Evolutionary conservation across 2,888 invertebrate species (phyloP).

Genomic region (Zelleria hepariella): DNA sequence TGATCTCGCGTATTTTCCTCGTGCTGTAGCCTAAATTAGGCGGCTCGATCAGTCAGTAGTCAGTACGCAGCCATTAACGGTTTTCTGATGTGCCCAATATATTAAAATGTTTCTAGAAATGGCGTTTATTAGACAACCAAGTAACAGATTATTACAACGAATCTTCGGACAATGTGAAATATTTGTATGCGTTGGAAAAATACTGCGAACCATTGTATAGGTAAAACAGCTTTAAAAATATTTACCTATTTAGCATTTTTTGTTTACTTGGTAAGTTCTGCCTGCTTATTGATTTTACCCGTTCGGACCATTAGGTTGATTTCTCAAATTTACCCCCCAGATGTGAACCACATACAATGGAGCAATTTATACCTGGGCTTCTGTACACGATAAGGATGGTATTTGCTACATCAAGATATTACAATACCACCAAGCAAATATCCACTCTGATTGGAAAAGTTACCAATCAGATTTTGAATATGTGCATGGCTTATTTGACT

Average conservation of each 20-base stretch:
- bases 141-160: slow-evolving; percentile 85
- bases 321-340: too few species aligned
- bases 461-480: slow-evolving; percentile 90
- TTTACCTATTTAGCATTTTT: too few species aligned
- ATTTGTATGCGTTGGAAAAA: slow-evolving; percentile 86
- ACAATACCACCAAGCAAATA: slow-evolving; percentile 84
- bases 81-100: too few species aligned
- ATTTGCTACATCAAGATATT: slow-evolving; percentile 85
- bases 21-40: background rate
- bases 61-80: too few species aligned
- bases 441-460: slow-evolving; percentile 87
- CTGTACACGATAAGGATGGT: slow-evolving; percentile 87
- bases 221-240: slow-evolving; percentile 26
- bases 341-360: slow-evolving; percentile 79
- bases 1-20: background rate
- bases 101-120: slow-evolving; percentile 77
- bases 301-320: too few species aligned
- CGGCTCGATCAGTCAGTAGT: too few species aligned
- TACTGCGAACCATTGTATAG: slow-evolving; percentile 88
- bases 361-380: slow-evolving; percentile 79
- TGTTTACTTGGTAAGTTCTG: too few species aligned
- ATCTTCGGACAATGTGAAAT: slow-evolving; percentile 89
- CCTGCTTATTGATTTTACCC: too few species aligned
- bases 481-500: slow-evolving; percentile 84
- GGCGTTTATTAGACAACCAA: slow-evolving; percentile 81